Evolutionary conservation across 2,797 vertebrate species (phyloP).

Genomic region (Danio aesculapii): DNA sequence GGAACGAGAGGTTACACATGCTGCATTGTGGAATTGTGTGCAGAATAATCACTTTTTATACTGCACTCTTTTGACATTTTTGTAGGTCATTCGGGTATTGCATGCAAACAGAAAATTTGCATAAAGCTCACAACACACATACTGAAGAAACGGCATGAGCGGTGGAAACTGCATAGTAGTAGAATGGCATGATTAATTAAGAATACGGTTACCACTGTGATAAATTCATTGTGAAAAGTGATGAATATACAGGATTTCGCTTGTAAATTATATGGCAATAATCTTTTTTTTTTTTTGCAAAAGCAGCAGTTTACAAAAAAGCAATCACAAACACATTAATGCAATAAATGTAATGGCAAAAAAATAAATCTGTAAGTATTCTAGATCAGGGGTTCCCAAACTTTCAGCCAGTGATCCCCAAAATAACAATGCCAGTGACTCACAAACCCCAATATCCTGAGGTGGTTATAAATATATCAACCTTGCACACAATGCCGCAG

Average conservation of each 20-base stretch:
- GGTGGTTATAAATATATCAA: too few species aligned
- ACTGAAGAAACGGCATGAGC: not conserved
- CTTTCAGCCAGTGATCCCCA: too few species aligned
- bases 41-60: not conserved
- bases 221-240: not conserved
- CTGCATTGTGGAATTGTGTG: not conserved
- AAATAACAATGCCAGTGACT: too few species aligned
- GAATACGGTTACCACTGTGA: not conserved
- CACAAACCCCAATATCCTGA: too few species aligned
- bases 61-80: constrained; percentile 8
- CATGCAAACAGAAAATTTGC: not conserved
- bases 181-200: not conserved
- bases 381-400: not conserved
- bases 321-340: not conserved
- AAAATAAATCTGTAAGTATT: not conserved
- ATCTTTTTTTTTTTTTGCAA: not conserved
- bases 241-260: not conserved
- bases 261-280: not conserved
- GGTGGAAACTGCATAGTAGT: too few species aligned
- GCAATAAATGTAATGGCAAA: not conserved
- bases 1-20: not conserved
- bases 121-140: not conserved
- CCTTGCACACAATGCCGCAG: too few species aligned
- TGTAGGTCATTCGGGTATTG: constrained; percentile 4
- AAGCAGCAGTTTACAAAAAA: not conserved